Percentiles rank a stretch among this genome's conserved stretches.
Evolutionary conservation across 92 coral and sea anemone genomes (phyloP).

Genomic region (Blastomussa wellsi): DNA sequence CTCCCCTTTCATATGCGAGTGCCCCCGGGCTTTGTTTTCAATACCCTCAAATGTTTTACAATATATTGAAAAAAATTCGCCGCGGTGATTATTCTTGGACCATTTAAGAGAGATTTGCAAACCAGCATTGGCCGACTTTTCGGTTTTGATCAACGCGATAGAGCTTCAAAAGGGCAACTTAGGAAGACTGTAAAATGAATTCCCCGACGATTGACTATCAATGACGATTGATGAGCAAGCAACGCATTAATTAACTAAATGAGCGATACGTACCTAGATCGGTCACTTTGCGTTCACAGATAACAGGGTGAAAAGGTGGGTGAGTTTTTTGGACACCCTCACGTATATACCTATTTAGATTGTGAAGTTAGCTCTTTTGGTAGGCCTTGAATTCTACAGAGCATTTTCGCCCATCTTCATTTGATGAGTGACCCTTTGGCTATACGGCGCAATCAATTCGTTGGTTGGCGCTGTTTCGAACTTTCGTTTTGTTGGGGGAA

Average conservation of each 20-base stretch:
- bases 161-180: background rate
- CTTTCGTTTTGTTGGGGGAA: background rate
- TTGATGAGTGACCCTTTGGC: background rate
- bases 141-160: background rate
- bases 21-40: too few species aligned
- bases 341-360: background rate
- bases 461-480: background rate
- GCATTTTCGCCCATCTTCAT: background rate
- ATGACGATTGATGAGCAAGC: background rate
- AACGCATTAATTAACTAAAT: background rate
- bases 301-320: background rate
- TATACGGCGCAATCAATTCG: background rate
- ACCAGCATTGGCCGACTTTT: background rate
- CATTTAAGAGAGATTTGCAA: background rate
- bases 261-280: background rate
- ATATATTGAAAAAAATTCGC: too few species aligned
- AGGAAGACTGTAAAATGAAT: conserved; percentile 20
- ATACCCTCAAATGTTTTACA: too few species aligned
- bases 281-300: background rate
- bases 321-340: background rate
- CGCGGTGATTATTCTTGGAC: too few species aligned
- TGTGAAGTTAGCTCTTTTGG: background rate
- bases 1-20: too few species aligned
- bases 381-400: background rate
- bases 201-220: background rate